Evolutionary conservation across 2,888 invertebrate species (phyloP).

Genomic region (Dorcus hopei): DNA sequence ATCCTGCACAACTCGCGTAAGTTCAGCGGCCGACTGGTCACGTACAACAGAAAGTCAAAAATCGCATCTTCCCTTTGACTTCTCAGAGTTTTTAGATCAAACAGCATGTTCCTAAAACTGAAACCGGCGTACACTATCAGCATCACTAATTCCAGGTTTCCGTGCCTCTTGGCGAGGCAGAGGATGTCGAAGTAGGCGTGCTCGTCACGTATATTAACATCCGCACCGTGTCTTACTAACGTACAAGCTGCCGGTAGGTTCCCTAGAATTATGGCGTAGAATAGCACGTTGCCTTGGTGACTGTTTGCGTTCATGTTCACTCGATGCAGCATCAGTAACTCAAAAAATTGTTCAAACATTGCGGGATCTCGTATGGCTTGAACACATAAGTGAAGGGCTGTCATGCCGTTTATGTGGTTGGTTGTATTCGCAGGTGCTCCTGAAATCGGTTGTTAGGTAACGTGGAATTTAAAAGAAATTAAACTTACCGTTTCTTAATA

Average conservation of each 20-base stretch:
- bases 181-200: constrained; percentile 58
- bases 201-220: constrained; percentile 60
- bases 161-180: constrained; percentile 53
- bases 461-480: neutral
- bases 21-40: constrained; percentile 50
- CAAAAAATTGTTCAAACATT: constrained; percentile 55
- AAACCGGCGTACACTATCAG: constrained; percentile 50
- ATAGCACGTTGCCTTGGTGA: constrained; percentile 47
- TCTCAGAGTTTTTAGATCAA: constrained; percentile 41
- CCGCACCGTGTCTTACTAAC: constrained; percentile 61
- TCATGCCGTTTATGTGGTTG: constrained; percentile 45
- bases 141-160: constrained; percentile 43
- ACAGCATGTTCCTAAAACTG: constrained; percentile 40
- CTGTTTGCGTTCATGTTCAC: constrained; percentile 44
- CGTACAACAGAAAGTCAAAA: constrained; percentile 40
- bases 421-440: constrained; percentile 43
- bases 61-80: constrained; percentile 37
- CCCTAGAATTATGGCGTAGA: constrained; percentile 48
- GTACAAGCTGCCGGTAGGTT: constrained; percentile 54
- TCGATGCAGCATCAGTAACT: constrained; percentile 41
- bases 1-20: constrained; percentile 59
- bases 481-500: constrained; percentile 55
- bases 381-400: constrained; percentile 62
- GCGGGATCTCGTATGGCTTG: constrained; percentile 53
- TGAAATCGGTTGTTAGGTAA: constrained; percentile 15